Evolutionary conservation across 2,888 invertebrate species (phyloP).

Genomic region (Athripsodes cinereus): DNA sequence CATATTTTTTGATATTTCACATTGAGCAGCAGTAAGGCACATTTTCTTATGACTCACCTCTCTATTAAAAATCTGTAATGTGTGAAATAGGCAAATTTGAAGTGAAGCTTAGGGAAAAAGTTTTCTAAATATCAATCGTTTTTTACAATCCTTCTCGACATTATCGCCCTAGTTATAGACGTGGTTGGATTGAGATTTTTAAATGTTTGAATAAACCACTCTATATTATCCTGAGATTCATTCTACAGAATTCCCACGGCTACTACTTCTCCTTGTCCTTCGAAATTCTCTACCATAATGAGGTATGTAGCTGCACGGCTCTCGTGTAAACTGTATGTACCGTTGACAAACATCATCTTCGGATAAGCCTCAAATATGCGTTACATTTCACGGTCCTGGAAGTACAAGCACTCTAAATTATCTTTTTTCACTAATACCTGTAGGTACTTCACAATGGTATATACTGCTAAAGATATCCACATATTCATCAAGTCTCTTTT

Average conservation of each 20-base stretch:
- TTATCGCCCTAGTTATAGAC: neutral
- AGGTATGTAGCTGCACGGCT: neutral
- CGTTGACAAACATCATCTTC: neutral
- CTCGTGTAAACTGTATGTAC: conserved; percentile 1
- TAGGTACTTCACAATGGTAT: neutral
- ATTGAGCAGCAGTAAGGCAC: neutral
- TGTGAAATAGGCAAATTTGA: neutral
- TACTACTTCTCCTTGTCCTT: conserved; percentile 1
- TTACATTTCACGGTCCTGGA: neutral
- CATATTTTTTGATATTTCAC: too few relatives aligned
- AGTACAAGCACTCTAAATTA: neutral
- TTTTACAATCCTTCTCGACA: neutral
- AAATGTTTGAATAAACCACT: neutral
- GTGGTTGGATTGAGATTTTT: neutral
- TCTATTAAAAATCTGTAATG: conserved; percentile 1
- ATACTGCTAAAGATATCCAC: too few relatives aligned
- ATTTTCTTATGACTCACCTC: neutral
- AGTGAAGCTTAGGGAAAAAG: neutral
- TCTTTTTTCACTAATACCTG: neutral
- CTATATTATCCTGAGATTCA: neutral
- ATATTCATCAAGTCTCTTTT: neutral
- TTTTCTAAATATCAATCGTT: neutral
- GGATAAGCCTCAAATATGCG: neutral
- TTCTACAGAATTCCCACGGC: neutral
- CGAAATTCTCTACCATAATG: neutral